Base-by-base conservation (phyloP, 2,113 vertebrate genomes). In the Phrynosoma blainvillii region DNA sequence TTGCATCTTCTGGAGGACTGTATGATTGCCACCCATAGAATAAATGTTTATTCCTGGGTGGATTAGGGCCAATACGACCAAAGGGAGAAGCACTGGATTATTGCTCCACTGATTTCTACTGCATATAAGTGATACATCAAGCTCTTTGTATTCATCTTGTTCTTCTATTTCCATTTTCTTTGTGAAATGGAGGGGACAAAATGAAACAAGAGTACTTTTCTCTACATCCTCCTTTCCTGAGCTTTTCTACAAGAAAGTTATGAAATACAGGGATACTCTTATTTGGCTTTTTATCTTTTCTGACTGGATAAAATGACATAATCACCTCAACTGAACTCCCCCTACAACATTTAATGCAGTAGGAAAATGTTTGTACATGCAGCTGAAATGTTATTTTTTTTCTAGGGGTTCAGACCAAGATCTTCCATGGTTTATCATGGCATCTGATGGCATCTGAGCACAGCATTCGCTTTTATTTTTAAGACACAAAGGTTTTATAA, bases 281-380 rank as follows among this genome's bases (percentile, higher is more conserved):
- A 9, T 54, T 82, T 70, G 62, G 0, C 82, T 88, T 27, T 25
- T 85, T 11, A 85, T 47, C 88, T 71, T 87, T 86, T 56, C 40
- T 87, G 8, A 42, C 68, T 84, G 89, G 76, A 36, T 56, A 42
- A 89, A 89, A 74, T 4, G 13, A 5, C 21, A 71, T 70, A 20
- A 78, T 25, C 16, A 42, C 40, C 25, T 89, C 86, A 88, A 68
- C n/a, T 84, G 59, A 62, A 77, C 75, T 84, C 71, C 75, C 18
- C 21, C 79, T 1, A 2, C 32, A 91, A 74, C 78, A 12, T 47
- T 0, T 7, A 78, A 92, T 1, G 30, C 0, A 25, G 0, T 4
- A 36, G 8, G 27, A 73, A 80, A 36, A 65, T 73, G 56, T 25
- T 36, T 62, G 62, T 78, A 66, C 62, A 59, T 75, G 25, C 11